Conservation (phyloP, 2,797 vertebrate genomes). For the Gallinago stenura region DNA sequence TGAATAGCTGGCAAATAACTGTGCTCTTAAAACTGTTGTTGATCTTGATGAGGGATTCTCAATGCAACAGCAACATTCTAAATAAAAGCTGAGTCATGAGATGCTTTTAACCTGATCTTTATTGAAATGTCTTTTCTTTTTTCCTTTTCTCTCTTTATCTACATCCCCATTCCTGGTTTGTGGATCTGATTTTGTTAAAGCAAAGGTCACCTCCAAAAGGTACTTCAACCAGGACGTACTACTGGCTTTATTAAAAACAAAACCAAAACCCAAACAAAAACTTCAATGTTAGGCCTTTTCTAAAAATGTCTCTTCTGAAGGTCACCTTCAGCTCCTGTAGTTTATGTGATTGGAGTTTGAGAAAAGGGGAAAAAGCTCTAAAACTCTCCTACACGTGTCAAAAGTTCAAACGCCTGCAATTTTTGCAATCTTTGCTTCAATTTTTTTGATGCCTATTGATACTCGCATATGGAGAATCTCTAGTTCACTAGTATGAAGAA, state of each 20-base stretch:
- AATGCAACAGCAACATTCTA: not conserved
- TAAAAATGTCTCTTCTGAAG: not conserved
- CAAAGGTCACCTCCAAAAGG: not conserved
- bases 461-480: not conserved
- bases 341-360: not conserved
- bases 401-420: not conserved
- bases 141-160: not conserved
- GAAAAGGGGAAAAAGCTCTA: not conserved
- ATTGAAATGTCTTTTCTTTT: not conserved
- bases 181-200: not conserved
- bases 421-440: not conserved
- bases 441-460: not conserved
- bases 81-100: not conserved
- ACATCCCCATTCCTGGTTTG: not conserved
- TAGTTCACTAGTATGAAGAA: not conserved
- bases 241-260: not conserved
- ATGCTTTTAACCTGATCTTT: not conserved
- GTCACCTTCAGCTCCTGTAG: not conserved
- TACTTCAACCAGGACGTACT: not conserved
- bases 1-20: not conserved
- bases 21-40: not conserved
- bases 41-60: not conserved
- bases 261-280: not conserved
- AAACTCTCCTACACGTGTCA: not conserved
- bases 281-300: not conserved